phyloP scores from a whole-genome alignment of 2,113 vertebrate species.

The Rana temporaria region DNA sequence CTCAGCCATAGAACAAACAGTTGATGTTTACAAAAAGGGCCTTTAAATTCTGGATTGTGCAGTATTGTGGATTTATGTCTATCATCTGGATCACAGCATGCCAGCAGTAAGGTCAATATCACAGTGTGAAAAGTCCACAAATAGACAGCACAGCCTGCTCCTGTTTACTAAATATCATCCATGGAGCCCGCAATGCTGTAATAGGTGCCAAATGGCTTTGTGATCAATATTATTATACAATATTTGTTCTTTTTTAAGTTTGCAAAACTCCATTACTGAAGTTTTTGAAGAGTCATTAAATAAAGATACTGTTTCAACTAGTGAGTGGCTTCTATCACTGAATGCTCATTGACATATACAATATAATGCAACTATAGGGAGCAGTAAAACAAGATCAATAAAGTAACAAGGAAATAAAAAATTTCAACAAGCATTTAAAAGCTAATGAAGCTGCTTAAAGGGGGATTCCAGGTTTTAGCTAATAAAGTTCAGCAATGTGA shows the following conservation, averaged over 20 bases:
- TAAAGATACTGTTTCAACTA: no score
- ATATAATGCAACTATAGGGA: no score
- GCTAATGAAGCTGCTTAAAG: no score
- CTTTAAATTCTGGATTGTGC: neutral
- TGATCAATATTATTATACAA: conserved; percentile 25
- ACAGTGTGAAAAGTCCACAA: conserved; percentile 30
- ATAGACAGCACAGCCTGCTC: conserved; percentile 29
- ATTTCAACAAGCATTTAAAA: no score
- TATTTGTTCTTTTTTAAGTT: conserved; percentile 1
- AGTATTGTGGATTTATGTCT: neutral
- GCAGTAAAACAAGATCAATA: no score
- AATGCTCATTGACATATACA: no score
- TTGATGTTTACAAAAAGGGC: neutral
- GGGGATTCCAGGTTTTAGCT: no score
- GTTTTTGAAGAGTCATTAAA: neutral
- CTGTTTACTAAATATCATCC: conserved; percentile 32
- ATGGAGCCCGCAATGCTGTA: neutral
- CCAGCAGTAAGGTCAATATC: conserved; percentile 32
- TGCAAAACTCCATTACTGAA: conserved; percentile 3
- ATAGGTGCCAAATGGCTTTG: conserved; percentile 21
- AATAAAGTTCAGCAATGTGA: no score
- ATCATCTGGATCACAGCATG: neutral
- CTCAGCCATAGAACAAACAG: neutral
- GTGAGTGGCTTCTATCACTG: no score
- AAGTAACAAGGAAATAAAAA: no score